Evolutionary conservation across 2,113 vertebrate genomes (phyloP).

Genomic region (Pseudopipra pipra): DNA sequence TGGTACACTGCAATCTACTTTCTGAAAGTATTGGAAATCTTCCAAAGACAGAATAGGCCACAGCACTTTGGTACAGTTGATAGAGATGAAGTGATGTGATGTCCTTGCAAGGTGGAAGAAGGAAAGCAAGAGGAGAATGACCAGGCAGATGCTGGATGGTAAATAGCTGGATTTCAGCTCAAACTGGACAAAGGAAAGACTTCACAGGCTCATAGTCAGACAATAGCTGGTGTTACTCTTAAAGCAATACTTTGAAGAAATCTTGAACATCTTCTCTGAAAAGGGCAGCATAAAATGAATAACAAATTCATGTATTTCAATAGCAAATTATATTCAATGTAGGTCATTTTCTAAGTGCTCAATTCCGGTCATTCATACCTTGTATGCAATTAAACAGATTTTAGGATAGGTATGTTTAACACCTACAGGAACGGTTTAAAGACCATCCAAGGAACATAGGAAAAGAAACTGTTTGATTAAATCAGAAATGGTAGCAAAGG

Average conservation of each 20-base stretch:
- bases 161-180: not conserved
- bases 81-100: not conserved
- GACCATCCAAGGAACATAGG: not conserved
- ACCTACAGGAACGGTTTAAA: not conserved
- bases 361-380: not conserved
- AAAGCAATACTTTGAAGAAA: not conserved
- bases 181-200: not conserved
- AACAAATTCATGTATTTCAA: not conserved
- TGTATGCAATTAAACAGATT: not conserved
- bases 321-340: not conserved
- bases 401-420: not conserved
- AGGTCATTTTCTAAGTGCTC: not conserved
- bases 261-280: not conserved
- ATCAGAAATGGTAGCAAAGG: not conserved
- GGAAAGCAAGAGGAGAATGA: not conserved
- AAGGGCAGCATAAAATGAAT: not conserved
- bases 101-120: not conserved
- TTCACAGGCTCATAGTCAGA: not conserved
- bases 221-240: not conserved
- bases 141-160: not conserved
- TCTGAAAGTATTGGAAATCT: slow-evolving; percentile 26
- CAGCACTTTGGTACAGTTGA: not conserved
- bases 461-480: not conserved
- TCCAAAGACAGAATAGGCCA: slow-evolving; percentile 21
- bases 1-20: slow-evolving; percentile 31